A percentile compares a stretch with the other conserved stretches of the same genome.
phyloP scores from a whole-genome alignment of 2,113 vertebrate genomes.

The Acanthisitta chloris region DNA sequence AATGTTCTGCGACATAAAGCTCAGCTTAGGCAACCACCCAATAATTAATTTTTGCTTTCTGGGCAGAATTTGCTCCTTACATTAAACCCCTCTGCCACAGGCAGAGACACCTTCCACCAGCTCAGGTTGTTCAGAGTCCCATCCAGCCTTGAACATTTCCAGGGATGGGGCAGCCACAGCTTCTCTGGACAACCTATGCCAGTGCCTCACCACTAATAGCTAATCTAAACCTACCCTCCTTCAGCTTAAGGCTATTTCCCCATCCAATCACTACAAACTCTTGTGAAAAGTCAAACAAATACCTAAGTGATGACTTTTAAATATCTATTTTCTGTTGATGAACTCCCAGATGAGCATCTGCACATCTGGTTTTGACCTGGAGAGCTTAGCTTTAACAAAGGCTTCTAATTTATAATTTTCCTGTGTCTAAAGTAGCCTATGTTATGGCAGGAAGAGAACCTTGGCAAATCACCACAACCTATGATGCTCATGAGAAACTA shows the following conservation, averaged over 20 bases:
- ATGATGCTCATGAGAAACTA: fast-evolving
- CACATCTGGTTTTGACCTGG: not conserved
- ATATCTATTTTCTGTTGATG: not conserved
- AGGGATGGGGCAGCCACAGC: not conserved
- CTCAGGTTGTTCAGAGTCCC: not conserved
- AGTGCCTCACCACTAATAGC: not conserved
- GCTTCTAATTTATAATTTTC: not conserved
- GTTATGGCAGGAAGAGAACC: not conserved
- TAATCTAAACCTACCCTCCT: not conserved
- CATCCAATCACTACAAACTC: not conserved
- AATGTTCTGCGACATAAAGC: not conserved
- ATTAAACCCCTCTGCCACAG: not conserved
- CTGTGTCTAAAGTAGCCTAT: not conserved
- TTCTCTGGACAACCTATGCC: not conserved
- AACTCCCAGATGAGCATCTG: not conserved
- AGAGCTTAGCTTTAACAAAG: not conserved
- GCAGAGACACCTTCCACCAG: not conserved
- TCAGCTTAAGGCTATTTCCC: not conserved
- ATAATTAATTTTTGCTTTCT: not conserved
- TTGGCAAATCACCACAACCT: not conserved
- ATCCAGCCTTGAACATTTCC: not conserved
- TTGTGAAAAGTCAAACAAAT: not conserved
- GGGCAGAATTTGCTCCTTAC: not conserved
- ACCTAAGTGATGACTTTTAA: not conserved
- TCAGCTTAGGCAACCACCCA: not conserved